Percentiles rank a stretch among this genome's conserved stretches.
Conservation (phyloP, 2,113 vertebrate species). For the Bucco capensis region DNA sequence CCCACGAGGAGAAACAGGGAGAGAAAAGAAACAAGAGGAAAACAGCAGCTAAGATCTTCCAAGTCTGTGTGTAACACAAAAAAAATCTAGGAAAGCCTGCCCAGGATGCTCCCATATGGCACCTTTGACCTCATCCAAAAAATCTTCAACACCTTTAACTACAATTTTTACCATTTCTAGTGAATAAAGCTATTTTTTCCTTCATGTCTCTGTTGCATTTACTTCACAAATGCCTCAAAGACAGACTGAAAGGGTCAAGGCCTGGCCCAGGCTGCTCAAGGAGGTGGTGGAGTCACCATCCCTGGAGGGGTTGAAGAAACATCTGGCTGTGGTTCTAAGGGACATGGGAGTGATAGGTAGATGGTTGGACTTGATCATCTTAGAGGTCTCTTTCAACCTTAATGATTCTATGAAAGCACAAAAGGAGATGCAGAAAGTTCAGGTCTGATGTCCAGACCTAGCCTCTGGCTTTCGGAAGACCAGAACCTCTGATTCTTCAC, state of each 20-base stretch:
- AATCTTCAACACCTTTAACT: not conserved
- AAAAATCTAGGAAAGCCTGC: not conserved
- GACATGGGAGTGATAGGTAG: too few relatives aligned
- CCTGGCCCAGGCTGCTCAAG: too few relatives aligned
- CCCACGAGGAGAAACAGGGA: not conserved
- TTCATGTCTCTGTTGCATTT: not conserved
- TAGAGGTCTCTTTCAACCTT: too few relatives aligned
- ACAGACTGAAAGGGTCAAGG: too few relatives aligned
- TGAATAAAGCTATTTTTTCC: not conserved
- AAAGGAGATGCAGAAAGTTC: not conserved
- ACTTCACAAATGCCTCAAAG: not conserved
- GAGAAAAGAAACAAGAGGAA: not conserved
- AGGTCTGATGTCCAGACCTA: not conserved
- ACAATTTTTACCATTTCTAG: not conserved
- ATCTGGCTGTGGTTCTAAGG: too few relatives aligned
- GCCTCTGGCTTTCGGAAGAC: not conserved
- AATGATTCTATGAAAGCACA: too few relatives aligned
- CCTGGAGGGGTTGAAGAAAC: too few relatives aligned
- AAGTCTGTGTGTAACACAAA: not conserved
- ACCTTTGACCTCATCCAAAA: not conserved
- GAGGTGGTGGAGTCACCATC: too few relatives aligned
- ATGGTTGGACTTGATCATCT: too few relatives aligned
- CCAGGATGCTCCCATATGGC: rapidly evolving
- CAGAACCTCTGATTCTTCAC: not conserved
- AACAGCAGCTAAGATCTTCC: not conserved